phyloP scores from a whole-genome alignment of 2,113 vertebrate species.

The Rhea americana region DNA sequence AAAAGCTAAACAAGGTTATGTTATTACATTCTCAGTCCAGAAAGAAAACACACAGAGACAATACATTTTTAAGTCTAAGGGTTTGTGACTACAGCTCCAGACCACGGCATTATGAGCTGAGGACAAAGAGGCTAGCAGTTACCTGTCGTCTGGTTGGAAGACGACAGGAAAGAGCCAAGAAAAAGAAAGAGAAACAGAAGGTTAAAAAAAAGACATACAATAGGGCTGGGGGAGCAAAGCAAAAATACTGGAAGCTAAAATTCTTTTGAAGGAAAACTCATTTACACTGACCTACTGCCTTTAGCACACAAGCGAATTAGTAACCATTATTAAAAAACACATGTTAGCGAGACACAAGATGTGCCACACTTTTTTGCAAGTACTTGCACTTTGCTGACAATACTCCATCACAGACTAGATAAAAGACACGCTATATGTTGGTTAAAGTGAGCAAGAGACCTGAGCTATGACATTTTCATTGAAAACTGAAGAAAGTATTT shows the following conservation, averaged over 20 bases:
- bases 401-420: not conserved
- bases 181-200: accelerated
- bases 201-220: not conserved
- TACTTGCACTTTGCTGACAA: not conserved
- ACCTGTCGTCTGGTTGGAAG: not conserved
- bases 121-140: not conserved
- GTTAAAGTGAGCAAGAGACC: not conserved
- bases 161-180: not conserved
- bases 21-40: not conserved
- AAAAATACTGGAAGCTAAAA: not conserved
- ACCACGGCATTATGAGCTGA: not conserved
- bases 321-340: not conserved
- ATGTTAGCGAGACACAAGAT: not conserved
- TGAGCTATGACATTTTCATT: not conserved
- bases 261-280: not conserved
- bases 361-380: not conserved
- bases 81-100: not conserved
- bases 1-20: conserved; percentile 8
- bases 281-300: not conserved
- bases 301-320: not conserved
- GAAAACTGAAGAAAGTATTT: not conserved
- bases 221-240: not conserved
- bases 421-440: not conserved
- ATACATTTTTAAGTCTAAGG: not conserved
- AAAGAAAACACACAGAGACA: not conserved